Evolutionary conservation across 2,888 invertebrate genomes (phyloP).

Genomic region (Pterostichus niger): DNA sequence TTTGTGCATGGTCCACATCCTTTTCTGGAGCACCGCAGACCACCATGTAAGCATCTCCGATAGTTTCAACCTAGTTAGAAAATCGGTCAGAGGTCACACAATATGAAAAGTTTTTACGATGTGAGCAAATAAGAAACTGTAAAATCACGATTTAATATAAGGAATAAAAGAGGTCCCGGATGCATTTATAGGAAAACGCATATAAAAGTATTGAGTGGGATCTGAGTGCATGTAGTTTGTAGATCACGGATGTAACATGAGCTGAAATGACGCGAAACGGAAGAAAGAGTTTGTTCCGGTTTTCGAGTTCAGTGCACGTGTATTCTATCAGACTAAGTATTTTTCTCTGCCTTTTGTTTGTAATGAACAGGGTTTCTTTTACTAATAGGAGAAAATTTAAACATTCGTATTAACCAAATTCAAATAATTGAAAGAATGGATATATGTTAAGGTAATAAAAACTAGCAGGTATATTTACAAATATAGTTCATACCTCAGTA

Average conservation of each 20-base stretch:
- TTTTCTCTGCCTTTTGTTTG: too few species aligned
- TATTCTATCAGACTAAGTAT: not conserved
- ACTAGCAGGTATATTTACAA: too few species aligned
- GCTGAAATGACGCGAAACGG: conserved; percentile 35
- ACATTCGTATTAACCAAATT: too few species aligned
- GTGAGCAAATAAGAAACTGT: not conserved
- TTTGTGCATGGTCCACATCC: conserved; percentile 93
- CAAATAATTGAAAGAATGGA: too few species aligned
- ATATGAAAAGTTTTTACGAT: conserved; percentile 11
- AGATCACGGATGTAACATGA: conserved; percentile 34
- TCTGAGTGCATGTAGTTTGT: conserved; percentile 24
- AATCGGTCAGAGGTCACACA: conserved; percentile 5
- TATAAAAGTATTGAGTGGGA: conserved; percentile 9
- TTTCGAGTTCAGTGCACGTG: conserved; percentile 30
- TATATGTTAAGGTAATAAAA: too few species aligned
- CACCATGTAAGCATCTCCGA: conserved; percentile 99
- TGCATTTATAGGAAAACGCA: not conserved
- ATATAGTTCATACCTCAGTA: too few species aligned
- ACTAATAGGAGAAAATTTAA: too few species aligned
- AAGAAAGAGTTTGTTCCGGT: conserved; percentile 23
- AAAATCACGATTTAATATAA: not conserved
- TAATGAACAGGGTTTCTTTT: too few species aligned
- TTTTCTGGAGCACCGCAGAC: conserved; percentile 97
- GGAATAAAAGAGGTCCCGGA: too few species aligned
- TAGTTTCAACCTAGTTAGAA: conserved; percentile 92